These are phyloP conservation scores for Hypsopygia costalis DNA, from an alignment of 2,888 invertebrate species.

Conservation along the genomic window DNA sequence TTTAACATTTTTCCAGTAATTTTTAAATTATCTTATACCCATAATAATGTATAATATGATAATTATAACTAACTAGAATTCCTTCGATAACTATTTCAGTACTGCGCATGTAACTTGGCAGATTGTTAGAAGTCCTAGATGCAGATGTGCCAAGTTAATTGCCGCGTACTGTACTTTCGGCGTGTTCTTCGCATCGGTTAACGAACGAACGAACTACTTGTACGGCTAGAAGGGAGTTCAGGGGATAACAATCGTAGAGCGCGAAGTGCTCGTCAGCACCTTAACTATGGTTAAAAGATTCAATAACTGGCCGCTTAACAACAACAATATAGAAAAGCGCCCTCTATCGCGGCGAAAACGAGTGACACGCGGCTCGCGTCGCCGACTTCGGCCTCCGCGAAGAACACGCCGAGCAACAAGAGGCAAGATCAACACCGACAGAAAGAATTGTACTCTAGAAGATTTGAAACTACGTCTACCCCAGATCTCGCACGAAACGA, in stretches of 20 bases:
- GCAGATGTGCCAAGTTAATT: not conserved
- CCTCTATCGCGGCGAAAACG: constrained; percentile 1
- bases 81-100: constrained; percentile 46
- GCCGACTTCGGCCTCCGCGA: constrained; percentile 17
- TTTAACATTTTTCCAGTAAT: constrained; percentile 75
- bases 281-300: not conserved
- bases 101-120: constrained; percentile 20
- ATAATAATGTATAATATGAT: constrained; percentile 56
- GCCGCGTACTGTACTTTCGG: constrained; percentile 2
- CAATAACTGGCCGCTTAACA: not conserved
- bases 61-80: constrained; percentile 67
- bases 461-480: constrained; percentile 32
- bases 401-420: constrained; percentile 22
- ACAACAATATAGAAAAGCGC: constrained; percentile 3
- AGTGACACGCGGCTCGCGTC: no score
- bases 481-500: constrained; percentile 36
- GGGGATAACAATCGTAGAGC: constrained; percentile 15
- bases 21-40: constrained; percentile 66
- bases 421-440: constrained; percentile 32
- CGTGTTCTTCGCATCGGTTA: constrained; percentile 16
- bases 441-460: constrained; percentile 28
- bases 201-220: not conserved
- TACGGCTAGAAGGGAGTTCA: constrained; percentile 13
- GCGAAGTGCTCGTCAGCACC: not conserved
- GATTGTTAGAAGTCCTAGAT: not conserved